Conservation (phyloP, 2,113 vertebrate genomes). For the Actenoides lindsayi region DNA sequence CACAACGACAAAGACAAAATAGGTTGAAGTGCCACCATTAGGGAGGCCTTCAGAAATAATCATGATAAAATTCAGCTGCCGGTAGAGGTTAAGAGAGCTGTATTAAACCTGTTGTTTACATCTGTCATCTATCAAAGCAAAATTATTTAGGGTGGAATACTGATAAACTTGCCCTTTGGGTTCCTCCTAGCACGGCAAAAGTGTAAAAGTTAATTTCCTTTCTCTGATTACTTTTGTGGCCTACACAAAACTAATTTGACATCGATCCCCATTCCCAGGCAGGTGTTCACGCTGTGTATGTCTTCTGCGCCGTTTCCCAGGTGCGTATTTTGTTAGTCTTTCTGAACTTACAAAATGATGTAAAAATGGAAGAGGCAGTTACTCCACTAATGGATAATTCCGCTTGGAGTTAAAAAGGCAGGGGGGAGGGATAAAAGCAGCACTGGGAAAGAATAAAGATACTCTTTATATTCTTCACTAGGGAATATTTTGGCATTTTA, state of each 20-base stretch:
- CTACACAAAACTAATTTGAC: not conserved
- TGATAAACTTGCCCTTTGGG: not conserved
- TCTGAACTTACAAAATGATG: not conserved
- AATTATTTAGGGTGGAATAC: not conserved
- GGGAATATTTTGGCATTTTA: not conserved
- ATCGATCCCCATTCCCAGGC: not conserved
- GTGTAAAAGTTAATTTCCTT: not conserved
- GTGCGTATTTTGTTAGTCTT: not conserved
- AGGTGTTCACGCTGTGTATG: not conserved
- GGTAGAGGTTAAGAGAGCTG: not conserved
- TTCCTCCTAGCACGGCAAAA: not conserved
- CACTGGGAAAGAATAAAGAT: not conserved
- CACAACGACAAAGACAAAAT: not conserved
- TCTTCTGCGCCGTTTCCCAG: not conserved
- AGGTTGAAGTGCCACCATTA: not conserved
- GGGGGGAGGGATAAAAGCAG: not conserved
- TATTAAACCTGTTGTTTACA: not conserved
- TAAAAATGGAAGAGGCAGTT: not conserved
- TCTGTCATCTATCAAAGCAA: not conserved
- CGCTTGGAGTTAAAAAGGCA: not conserved
- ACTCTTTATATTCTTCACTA: not conserved
- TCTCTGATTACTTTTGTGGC: not conserved
- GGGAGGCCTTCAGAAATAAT: not conserved
- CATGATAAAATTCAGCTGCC: not conserved
- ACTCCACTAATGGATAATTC: not conserved